Evolutionary conservation across 2,113 vertebrate species (phyloP), one percentile per base, ranked within the genome.

Genomic region (Rhizomys pruinosus): DNA sequence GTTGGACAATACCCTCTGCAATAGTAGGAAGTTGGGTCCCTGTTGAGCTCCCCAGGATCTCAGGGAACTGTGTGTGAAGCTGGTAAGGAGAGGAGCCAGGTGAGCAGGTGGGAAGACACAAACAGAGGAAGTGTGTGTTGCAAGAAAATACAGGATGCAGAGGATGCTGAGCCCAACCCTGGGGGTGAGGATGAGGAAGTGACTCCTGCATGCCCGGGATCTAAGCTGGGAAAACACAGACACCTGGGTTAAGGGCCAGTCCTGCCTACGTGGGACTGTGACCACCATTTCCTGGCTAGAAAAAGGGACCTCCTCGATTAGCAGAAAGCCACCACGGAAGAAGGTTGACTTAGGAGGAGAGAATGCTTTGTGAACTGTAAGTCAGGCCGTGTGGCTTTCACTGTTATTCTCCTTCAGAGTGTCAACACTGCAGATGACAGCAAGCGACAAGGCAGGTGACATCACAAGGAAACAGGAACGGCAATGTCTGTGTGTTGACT

Each of bases 101-200:
- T 9, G 27, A 68, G 52, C 97, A 95, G 77, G 93, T 95, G 90
- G 74, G 22, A 87, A 61, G 29, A 37, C 82, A 94, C 92, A 90
- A 95, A 96, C 64, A 90, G 63, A 95, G 94, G 95, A 95, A 95
- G 76, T 34, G 59, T 1, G 8, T 10, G 55, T 44, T 27, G 39
- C 86, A 57, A 76, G 19, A 42, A 61, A 55, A 4, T 1, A 29
- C 52, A 66, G 85, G 77, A 71, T 37, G n/a, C 4, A 2, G 66
- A 32, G 3, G 2, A 63, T 27, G 74, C 19, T 15, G 15, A 55
- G 57, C 32, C 42, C 12, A 2, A 2, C 71, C 25, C 57, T 1
- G n/a, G 42, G 66, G 32, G 23, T 64, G 16, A 57, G n/a, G 77
- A 94, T 68, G 44, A 17, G 90, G 95, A 94, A 95, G 69, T 74